Conservation (phyloP, 2,113 vertebrate species). For the Anolis sagrei region DNA sequence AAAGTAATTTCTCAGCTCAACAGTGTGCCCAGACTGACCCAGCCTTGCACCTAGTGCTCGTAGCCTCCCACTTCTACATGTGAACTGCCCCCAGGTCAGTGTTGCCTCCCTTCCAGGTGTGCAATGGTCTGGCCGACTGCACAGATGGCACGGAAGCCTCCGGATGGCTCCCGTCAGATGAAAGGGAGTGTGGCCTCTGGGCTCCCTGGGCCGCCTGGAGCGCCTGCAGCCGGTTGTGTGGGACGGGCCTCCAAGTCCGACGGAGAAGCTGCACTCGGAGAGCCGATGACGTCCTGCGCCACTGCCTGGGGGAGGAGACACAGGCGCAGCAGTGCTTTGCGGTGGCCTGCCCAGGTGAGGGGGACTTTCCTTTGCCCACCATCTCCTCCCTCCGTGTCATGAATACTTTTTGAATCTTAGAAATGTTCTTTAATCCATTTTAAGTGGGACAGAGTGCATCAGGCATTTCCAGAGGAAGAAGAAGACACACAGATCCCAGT, state of each 20-base stretch:
- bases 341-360: conserved; percentile 81
- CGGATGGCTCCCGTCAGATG: conserved; percentile 68
- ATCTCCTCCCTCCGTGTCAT: too few relatives aligned
- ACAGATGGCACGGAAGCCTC: conserved; percentile 27
- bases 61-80: neutral
- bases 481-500: too few relatives aligned
- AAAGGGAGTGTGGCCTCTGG: conserved; percentile 82
- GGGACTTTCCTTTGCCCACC: too few relatives aligned
- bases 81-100: too few relatives aligned
- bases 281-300: conserved; percentile 58
- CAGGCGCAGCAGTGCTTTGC: conserved; percentile 84
- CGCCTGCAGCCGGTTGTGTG: conserved; percentile 82
- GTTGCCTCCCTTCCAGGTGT: conserved; percentile 75
- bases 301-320: conserved; percentile 75
- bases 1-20: too few relatives aligned
- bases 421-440: too few relatives aligned
- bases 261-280: conserved; percentile 71
- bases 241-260: conserved; percentile 75
- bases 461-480: too few relatives aligned
- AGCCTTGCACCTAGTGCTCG: too few relatives aligned
- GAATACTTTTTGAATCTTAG: too few relatives aligned
- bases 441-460: too few relatives aligned
- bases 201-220: conserved; percentile 84
- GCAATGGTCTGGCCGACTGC: conserved; percentile 83
- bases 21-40: too few relatives aligned